phyloP scores from a whole-genome alignment of 2,888 invertebrate species.

The Tanypteryx hageni region DNA sequence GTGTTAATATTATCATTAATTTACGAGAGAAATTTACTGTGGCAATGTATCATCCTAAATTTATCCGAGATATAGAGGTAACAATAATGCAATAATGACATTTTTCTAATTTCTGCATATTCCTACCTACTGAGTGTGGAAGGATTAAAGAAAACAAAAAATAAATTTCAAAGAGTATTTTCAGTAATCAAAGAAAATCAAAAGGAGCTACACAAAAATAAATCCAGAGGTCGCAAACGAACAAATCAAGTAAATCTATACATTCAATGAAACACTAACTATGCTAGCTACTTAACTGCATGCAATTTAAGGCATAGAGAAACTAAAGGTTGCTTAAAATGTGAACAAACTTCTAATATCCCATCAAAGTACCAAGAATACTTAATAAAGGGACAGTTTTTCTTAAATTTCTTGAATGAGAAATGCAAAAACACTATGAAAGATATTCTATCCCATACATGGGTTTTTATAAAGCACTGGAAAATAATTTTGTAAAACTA shows the following conservation, averaged over 20 bases:
- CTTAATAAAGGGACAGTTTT: not conserved
- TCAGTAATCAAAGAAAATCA: not conserved
- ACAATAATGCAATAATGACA: too few species aligned
- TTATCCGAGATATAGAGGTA: too few species aligned
- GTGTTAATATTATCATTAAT: too few species aligned
- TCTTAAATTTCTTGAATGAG: not conserved
- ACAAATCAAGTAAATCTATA: not conserved
- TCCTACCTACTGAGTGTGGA: too few species aligned
- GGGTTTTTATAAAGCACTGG: too few species aligned
- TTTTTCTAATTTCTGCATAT: too few species aligned
- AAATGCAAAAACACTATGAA: not conserved
- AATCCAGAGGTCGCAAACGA: constrained; percentile 20
- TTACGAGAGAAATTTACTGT: too few species aligned
- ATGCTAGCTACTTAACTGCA: constrained; percentile 2
- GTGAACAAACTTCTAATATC: not conserved
- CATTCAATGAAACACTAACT: constrained; percentile 8
- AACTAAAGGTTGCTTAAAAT: not conserved
- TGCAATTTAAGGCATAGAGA: constrained; percentile 11
- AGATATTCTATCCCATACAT: not conserved
- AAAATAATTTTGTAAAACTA: too few species aligned
- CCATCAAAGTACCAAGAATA: not conserved
- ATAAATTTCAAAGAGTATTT: not conserved
- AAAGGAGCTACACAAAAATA: not conserved
- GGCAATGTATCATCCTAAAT: too few species aligned
- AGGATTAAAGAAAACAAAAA: not conserved